Percentiles rank a stretch among this genome's conserved stretches.
These are phyloP conservation scores for Gonocerus acuteangulatus DNA, from an alignment of 2,888 invertebrate genomes.

Conservation along the genomic window DNA sequence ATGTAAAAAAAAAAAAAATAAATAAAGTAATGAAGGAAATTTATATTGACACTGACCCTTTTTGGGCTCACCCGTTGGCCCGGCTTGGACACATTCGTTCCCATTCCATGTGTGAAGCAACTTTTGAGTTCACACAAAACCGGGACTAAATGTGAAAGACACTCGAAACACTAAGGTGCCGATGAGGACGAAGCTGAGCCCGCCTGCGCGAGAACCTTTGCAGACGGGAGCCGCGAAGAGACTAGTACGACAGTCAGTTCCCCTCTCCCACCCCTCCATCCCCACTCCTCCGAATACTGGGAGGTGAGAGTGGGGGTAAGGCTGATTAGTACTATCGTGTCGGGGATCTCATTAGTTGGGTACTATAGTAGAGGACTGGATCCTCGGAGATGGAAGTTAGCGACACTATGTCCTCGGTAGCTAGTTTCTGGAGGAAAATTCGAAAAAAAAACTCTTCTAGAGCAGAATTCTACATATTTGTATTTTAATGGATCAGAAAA, in stretches of 20 bases:
- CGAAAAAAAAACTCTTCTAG: no score
- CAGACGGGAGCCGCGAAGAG: not conserved
- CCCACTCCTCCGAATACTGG: not conserved
- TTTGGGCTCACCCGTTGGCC: conserved; percentile 44
- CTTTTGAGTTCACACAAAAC: not conserved
- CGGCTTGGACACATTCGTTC: conserved; percentile 48
- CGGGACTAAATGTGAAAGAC: not conserved
- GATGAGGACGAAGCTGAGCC: not conserved
- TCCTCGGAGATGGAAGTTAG: no score
- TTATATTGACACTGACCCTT: conserved; percentile 1
- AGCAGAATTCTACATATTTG: no score
- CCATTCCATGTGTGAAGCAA: conserved; percentile 43
- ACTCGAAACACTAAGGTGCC: not conserved
- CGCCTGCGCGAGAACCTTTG: not conserved
- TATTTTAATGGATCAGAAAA: no score
- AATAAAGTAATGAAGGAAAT: no score
- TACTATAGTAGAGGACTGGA: no score
- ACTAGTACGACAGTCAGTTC: not conserved
- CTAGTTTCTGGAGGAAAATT: no score
- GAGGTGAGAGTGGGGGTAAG: not conserved
- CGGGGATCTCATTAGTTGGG: no score
- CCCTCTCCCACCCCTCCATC: not conserved
- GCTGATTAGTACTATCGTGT: conserved; percentile 9
- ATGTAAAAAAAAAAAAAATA: no score
- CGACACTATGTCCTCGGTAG: no score